Evolutionary conservation across 2,797 vertebrate species (phyloP), one percentile per base, ranked within the genome.

Genomic region (Picus viridis): DNA sequence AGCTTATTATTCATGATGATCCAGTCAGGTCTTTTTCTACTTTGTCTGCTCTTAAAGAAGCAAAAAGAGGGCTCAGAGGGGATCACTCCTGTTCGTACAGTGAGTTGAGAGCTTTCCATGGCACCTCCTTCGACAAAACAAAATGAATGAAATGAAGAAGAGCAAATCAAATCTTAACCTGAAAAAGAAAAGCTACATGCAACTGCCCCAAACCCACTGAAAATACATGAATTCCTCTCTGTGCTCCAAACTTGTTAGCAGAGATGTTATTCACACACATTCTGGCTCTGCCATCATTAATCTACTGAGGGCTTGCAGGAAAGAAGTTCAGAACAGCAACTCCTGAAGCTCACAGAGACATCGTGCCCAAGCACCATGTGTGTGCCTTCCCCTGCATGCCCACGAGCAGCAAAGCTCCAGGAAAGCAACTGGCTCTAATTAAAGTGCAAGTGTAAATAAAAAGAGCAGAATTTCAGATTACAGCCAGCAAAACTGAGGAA

Each of bases 401-500:
- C n/a, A 16, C 0, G 1, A 69, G 71, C 70, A 92, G 86, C 74
- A 17, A 67, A 76, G 77, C 63, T 63, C 18, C 1, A 13, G 45
- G 47, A 72, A 84, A 86, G 59, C 54, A 56, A 69, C 67, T 2
- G n/a, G 20, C 49, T 85, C 93, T 86, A 96, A 95, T 96, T 97
- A 97, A 97, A 96, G 90, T 79, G 61, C 69, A 92, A 89, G 72
- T 30, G 67, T 94, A 96, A 97, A 97, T 94, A 96, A 95, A 96
- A 95, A 86, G 89, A 87, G 90, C 89, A 84, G 92, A 91, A 96
- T 96, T 97, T 94, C 88, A 96, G 85, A 95, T 91, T 81, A 7
- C 89, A 83, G 74, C 94, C 90, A 70, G 95, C 74, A 92, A 94
- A 96, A 96, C 88, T 86, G 92, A 93, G 93, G 94, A 96, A 96